Evolutionary conservation across 2,113 vertebrate species (phyloP).

Genomic region (Oreotrochilus melanogaster): DNA sequence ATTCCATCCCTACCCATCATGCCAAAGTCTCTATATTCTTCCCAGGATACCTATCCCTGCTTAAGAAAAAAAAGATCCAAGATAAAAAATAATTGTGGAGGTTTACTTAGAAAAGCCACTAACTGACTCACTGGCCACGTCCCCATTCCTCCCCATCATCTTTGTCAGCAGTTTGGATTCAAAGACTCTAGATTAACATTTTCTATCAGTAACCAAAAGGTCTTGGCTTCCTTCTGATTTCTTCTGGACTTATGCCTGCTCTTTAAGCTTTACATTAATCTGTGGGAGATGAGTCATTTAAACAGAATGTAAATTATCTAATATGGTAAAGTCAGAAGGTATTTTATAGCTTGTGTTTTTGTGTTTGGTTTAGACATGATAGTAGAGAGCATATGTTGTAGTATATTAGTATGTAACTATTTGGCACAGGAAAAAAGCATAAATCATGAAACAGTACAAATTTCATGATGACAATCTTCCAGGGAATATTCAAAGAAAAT

Average conservation of each 20-base stretch:
- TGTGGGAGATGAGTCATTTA: slow-evolving; percentile 1
- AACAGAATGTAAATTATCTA: slow-evolving; percentile 4
- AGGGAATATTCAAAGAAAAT: background rate
- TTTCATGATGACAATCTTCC: background rate
- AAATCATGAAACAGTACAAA: background rate
- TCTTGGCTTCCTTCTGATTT: slow-evolving; percentile 11
- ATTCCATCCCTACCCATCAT: too few relatives aligned
- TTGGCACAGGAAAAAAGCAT: background rate
- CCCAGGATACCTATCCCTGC: too few relatives aligned
- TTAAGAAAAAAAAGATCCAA: too few relatives aligned
- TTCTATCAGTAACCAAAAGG: background rate
- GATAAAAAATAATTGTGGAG: background rate
- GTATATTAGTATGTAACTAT: background rate
- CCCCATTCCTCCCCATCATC: background rate
- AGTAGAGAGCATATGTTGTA: background rate
- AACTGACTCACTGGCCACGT: background rate
- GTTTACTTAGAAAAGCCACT: slow-evolving; percentile 38
- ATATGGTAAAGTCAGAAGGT: background rate
- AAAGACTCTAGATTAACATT: slow-evolving; percentile 20
- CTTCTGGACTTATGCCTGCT: background rate
- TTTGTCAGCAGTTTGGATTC: slow-evolving; percentile 58
- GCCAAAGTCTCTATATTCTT: too few relatives aligned
- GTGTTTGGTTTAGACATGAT: background rate
- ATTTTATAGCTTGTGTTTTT: background rate
- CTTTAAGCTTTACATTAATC: slow-evolving; percentile 25